Percentiles rank a stretch among this genome's conserved stretches.
Conservation (phyloP, 1,140 invertebrate genomes). For the Laupala kohalensis region DNA sequence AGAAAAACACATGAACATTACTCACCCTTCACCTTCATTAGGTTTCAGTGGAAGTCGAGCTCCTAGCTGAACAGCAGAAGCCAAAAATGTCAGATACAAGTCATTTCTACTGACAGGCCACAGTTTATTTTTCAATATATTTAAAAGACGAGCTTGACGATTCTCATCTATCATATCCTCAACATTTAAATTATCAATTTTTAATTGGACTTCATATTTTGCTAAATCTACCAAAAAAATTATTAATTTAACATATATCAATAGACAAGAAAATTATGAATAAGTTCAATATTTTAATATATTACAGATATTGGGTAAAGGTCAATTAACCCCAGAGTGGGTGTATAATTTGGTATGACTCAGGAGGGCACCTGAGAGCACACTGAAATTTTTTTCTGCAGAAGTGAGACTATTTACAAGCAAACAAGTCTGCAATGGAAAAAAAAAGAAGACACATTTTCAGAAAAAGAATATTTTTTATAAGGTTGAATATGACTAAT, state of each 20-base stretch:
- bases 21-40: slow-evolving; percentile 73
- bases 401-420: too few species aligned
- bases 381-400: too few species aligned
- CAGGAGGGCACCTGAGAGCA: too few species aligned
- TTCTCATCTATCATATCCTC: slow-evolving; percentile 60
- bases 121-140: slow-evolving; percentile 50
- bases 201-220: slow-evolving; percentile 65
- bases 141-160: slow-evolving; percentile 52
- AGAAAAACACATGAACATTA: neutral
- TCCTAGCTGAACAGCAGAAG: slow-evolving; percentile 68
- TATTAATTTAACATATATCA: neutral
- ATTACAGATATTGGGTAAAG: neutral
- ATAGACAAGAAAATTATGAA: neutral
- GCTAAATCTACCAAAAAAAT: slow-evolving; percentile 37
- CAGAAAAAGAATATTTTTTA: too few species aligned
- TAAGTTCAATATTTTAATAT: neutral
- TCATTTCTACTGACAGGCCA: slow-evolving; percentile 43
- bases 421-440: too few species aligned
- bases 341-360: neutral
- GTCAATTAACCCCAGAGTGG: neutral
- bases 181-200: slow-evolving; percentile 78
- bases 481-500: too few species aligned
- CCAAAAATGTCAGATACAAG: slow-evolving; percentile 68
- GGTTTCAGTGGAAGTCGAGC: slow-evolving; percentile 66
- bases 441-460: too few species aligned